Base-by-base conservation (phyloP, 2,888 invertebrate genomes). In the Amphipoea lucens region DNA sequence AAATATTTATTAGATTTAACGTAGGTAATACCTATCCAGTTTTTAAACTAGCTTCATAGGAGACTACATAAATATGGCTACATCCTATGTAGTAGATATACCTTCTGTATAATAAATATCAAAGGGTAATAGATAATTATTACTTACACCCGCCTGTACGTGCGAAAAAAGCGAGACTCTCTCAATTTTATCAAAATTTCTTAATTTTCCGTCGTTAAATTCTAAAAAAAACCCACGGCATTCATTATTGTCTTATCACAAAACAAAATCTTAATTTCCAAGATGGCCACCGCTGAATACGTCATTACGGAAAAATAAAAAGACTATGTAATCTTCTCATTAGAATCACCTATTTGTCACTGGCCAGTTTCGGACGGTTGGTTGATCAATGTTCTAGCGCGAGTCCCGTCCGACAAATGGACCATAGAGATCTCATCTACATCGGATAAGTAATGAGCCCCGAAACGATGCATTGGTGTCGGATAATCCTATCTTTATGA, bases 391-490 rank as follows among this genome's bases (percentile, higher is more conserved):
- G 84, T 81, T 82, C 82, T 82, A 82, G 72, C 75, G 74, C 72
- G 66, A 73, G 81, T 77, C 76, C 76, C 72, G 68, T 69, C 79
- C 57, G 74, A 84, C 85, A 86, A 87, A 89, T 89, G 88, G 77
- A 84, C 85, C 86, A 76, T 73, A 84, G 74, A 90, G 90, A 90
- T 90, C 76, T 76, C 72, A 90, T 90, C 76, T 76, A 70, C 74
- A 84, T 90, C 89, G 87, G 76, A 78, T 79, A 88, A 84, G 79
- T 80, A 81, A 83, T 86, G 82, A 83, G 73, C 76, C 85, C 82
- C 88, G 87, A 82, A 79, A 75, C 71, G 76, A 77, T 72, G 83
- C 79, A 78, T 79, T 75, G 77, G 71, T 77, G 74, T 81, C 66
- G 74, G 80, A 79, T 85, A 78, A 83, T 80, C 70, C 79, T 78